Conservation (phyloP, 2,113 vertebrate genomes). For the Panthera leo region DNA sequence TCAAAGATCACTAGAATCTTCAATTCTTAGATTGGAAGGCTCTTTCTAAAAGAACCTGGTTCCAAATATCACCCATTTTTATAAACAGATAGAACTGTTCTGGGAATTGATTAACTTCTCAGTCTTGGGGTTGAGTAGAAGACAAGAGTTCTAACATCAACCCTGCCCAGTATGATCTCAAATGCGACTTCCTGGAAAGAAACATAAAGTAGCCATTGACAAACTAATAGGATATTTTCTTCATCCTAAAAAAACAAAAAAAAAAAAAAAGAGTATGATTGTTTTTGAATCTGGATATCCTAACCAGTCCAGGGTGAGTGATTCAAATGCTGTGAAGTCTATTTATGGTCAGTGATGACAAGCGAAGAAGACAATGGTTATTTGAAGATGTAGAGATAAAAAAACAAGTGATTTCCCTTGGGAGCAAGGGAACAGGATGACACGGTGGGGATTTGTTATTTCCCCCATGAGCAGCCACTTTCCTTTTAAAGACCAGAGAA, state of each 20-base stretch:
- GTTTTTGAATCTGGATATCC: not conserved
- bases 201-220: not conserved
- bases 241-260: not conserved
- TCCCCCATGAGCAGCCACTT: not conserved
- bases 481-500: not conserved
- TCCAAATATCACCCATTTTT: not conserved
- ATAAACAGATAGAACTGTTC: conserved; percentile 44
- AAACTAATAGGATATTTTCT: conserved; percentile 1
- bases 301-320: not conserved
- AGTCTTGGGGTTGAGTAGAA: not conserved
- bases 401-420: not conserved
- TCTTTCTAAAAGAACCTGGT: conserved; percentile 41
- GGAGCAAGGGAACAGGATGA: not conserved
- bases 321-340: not conserved
- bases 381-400: not conserved
- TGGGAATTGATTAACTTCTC: conserved; percentile 5
- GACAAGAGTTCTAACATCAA: not conserved
- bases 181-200: not conserved
- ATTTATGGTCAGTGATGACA: conserved; percentile 1
- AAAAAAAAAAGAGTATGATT: too few relatives aligned
- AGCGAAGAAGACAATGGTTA: not conserved
- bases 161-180: conserved; percentile 58
- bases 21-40: conserved; percentile 17
- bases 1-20: not conserved
- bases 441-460: accelerated